Percentiles rank a stretch among this genome's conserved stretches.
Conservation (phyloP, 1,140 invertebrate species). For the Ceratosolen fusciceps region DNA sequence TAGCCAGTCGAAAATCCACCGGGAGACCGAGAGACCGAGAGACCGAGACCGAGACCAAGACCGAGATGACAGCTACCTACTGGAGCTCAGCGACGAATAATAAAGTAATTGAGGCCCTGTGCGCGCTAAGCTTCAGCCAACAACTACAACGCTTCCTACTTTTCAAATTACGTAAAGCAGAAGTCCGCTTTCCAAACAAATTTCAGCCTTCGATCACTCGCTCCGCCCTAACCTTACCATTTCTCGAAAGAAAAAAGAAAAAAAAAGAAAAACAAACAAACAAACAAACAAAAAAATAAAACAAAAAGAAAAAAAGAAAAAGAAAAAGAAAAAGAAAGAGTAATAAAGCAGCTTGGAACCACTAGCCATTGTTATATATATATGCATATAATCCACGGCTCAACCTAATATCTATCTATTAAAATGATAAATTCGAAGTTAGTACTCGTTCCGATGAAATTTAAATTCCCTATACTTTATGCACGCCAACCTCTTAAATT, state of each 20-base stretch:
- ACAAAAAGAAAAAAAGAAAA: neutral
- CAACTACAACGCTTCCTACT: too few relatives aligned
- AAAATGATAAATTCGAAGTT: neutral
- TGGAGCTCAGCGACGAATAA: constrained; percentile 44
- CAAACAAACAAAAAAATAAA: neutral
- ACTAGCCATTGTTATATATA: neutral
- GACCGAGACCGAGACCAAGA: neutral
- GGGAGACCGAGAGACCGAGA: neutral
- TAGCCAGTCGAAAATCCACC: too few relatives aligned
- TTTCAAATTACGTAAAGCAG: too few relatives aligned
- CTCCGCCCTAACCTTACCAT: too few relatives aligned
- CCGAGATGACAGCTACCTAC: constrained; percentile 21
- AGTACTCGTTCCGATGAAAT: neutral
- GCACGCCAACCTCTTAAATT: too few relatives aligned
- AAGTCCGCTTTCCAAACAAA: too few relatives aligned
- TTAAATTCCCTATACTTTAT: neutral
- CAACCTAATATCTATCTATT: neutral
- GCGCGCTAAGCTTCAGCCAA: constrained; percentile 3
- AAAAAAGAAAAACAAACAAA: too few relatives aligned
- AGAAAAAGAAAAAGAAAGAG: too few relatives aligned
- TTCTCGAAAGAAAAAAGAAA: too few relatives aligned
- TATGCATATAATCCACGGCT: neutral
- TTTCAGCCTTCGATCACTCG: too few relatives aligned
- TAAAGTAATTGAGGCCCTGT: constrained; percentile 45
- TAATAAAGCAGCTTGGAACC: too few relatives aligned